Evolutionary conservation across 1,140 invertebrate species (phyloP).

Genomic region (Pygmarrhopalites habei): DNA sequence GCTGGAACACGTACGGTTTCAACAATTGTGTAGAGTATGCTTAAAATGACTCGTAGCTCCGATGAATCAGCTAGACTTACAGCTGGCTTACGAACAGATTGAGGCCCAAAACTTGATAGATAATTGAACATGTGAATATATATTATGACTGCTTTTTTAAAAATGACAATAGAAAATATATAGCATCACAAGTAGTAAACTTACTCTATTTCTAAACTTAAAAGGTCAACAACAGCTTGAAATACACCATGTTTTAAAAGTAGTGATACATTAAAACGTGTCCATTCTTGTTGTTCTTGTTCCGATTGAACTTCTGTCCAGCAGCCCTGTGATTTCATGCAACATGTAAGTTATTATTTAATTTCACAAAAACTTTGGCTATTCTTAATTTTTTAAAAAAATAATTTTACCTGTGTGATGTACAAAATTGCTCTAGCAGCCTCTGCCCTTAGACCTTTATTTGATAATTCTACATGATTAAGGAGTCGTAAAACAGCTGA

Average conservation of each 20-base stretch:
- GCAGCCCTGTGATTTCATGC: slow-evolving; percentile 54
- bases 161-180: too few species aligned
- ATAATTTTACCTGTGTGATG: slow-evolving; percentile 68
- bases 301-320: slow-evolving; percentile 89
- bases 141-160: too few species aligned
- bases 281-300: slow-evolving; percentile 73
- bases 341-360: slow-evolving; percentile 2
- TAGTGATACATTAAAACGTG: slow-evolving; percentile 73
- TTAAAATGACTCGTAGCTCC: slow-evolving; percentile 83
- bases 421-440: slow-evolving; percentile 84
- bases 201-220: slow-evolving; percentile 90
- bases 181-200: too few species aligned
- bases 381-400: neutral
- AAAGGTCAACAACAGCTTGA: slow-evolving; percentile 76
- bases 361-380: neutral
- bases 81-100: slow-evolving; percentile 75
- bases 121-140: too few species aligned
- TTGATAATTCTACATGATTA: slow-evolving; percentile 81
- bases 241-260: slow-evolving; percentile 85
- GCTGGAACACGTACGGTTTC: slow-evolving; percentile 63
- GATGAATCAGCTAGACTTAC: slow-evolving; percentile 85
- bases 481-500: slow-evolving; percentile 74
- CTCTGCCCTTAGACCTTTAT: slow-evolving; percentile 69
- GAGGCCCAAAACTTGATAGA: slow-evolving; percentile 49
- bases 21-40: slow-evolving; percentile 87